phyloP scores from a whole-genome alignment of 2,113 vertebrate species.

The Ciconia stormi region DNA sequence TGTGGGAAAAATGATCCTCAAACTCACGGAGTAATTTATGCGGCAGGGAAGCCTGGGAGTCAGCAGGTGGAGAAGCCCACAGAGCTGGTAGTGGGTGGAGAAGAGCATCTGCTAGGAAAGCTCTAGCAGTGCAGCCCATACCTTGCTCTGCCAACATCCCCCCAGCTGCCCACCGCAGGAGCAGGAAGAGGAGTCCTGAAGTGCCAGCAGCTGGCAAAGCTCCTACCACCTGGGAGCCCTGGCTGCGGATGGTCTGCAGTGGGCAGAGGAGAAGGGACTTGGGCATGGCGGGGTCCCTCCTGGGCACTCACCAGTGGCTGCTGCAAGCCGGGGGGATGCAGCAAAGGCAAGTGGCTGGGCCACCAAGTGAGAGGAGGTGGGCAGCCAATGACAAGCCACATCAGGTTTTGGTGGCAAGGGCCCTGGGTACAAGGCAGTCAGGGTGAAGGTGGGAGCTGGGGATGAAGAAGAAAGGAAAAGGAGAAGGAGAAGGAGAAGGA shows the following conservation, averaged over 20 bases:
- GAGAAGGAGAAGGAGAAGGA: not conserved
- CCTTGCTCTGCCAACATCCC: slow-evolving; percentile 6
- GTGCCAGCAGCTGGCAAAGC: slow-evolving; percentile 36
- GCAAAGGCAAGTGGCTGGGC: not conserved
- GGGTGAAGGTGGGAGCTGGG: not conserved
- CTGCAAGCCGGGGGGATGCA: not conserved
- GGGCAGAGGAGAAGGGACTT: not conserved
- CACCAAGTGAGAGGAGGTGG: not conserved
- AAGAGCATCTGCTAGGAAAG: slow-evolving; percentile 17
- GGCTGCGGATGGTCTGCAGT: not conserved
- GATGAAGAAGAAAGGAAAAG: not conserved
- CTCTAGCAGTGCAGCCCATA: not conserved
- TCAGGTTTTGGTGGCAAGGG: not conserved
- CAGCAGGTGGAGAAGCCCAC: not conserved
- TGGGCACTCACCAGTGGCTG: not conserved
- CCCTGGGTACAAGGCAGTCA: not conserved
- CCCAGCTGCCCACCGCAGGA: not conserved
- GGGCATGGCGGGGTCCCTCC: not conserved
- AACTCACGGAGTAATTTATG: not conserved
- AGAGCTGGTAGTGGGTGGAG: not conserved
- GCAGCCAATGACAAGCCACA: not conserved
- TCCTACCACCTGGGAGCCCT: slow-evolving; percentile 8
- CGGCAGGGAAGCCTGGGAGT: not conserved
- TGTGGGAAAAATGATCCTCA: not conserved
- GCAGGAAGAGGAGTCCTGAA: not conserved